Evolutionary conservation across 2,888 invertebrate species (phyloP), one percentile per base, ranked within the genome.

Genomic region (Melipona beecheii): DNA sequence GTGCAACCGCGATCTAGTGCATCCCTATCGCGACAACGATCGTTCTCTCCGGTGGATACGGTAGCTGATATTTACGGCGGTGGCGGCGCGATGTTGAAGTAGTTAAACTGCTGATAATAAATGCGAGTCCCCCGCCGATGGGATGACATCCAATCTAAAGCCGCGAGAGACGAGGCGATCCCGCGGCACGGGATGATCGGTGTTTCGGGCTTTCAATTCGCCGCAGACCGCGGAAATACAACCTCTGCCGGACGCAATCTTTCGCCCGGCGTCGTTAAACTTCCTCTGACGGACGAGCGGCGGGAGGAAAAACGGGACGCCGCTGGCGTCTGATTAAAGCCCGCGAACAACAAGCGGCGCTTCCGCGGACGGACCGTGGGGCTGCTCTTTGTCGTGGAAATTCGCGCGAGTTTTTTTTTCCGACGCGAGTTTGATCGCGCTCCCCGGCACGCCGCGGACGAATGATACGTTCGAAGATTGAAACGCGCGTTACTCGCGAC

Each of bases 71-170:
- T 91, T 91, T 92, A 91, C 82, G 89, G 81, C 81, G 86, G 62
- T 74, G 80, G 76, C 87, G 85, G 91, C 86, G 86, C 90, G 91
- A 91, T 91, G 92, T 92, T 91, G 92, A 92, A 93, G 92, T 91
- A 91, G 92, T 93, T 93, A 92, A 93, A 93, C 93, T 90, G 92
- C 91, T 91, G 91, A 93, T 93, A 93, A 93, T 93, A 92, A 93
- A 93, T 92, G 92, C 90, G 88, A 88, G 79, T 78, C 80, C 88
- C 72, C 64, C 76, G 81, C 74, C 72, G 77, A 64, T 54, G 74
- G 70, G 82, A 82, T 82, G 81, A 84, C 81, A 70, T 36, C 72
- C 68, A 66, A 78, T 78, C 75, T 78, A 64, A 60, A 78, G 52
- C 43, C 0, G 58, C 70, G 36, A 21, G 64, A 31, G 31, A 31